Evolutionary conservation across 2,888 invertebrate genomes (phyloP), one percentile per base, ranked within the genome.

Genomic region (Hirudinaria manillensis): DNA sequence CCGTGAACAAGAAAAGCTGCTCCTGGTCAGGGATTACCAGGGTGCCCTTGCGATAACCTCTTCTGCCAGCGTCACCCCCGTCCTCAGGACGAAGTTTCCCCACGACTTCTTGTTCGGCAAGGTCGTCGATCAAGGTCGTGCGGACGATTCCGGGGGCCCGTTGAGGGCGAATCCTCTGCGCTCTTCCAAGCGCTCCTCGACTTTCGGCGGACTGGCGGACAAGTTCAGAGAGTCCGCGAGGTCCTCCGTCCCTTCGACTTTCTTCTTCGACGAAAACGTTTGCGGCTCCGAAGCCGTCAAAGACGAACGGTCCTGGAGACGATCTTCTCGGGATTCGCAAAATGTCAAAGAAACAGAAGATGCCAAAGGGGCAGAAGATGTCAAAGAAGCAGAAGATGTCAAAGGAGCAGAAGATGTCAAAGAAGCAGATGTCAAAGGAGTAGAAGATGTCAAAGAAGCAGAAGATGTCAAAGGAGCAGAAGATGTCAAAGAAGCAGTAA

Each of bases 141-240:
- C n/a, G 36, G 36, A 73, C 19, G 55, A 53, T 16, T 53, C 27
- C 51, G 21, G 36, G 13, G 32, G 68, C 29, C 2, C 7, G 32
- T 34, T n/a, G 32, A 68, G 36, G 36, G n/a, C 36, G 10, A 68
- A 36, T 24, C 34, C 55, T 32, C 7, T 38, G 61, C n/a, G 65
- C n/a, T 36, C 32, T n/a, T 34, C 61, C n/a, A 73, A 73, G 38
- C 34, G 73, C 13, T 73, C 73, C 4, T 51, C 55, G 6, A 61
- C 55, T 16, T 61, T 73, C 24, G 73, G 73, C 4, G 45, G 21
- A 32, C 21, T 73, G 36, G 36, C 68, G 10, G 68, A 68, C 36
- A 53, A 56, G 56, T 51, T 72, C 24, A 29, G 73, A 3, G 73
- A 73, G 16, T 61, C 36, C 3, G 36, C 55, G 36, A 56, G 53